Evolutionary conservation across 1,140 invertebrate species (phyloP).

Genomic region (Hycleus phaleratus): DNA sequence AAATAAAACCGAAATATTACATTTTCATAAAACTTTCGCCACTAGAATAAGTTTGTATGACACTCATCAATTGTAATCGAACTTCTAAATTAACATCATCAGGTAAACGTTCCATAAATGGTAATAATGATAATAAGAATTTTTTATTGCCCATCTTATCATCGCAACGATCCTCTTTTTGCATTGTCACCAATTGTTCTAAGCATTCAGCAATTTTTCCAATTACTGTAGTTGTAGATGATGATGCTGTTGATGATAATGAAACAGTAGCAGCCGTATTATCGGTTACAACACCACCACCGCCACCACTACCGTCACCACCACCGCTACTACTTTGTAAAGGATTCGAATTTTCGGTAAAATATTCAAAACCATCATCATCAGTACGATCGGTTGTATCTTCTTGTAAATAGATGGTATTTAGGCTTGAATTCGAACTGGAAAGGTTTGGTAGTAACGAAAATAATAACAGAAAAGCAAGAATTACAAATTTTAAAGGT

Average conservation of each 20-base stretch:
- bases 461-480: conserved; percentile 6
- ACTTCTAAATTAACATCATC: conserved; percentile 33
- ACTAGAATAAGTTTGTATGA: conserved; percentile 24
- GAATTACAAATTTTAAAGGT: no score
- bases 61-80: conserved; percentile 28
- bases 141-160: conserved; percentile 30
- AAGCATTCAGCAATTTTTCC: conserved; percentile 14
- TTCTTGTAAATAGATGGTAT: conserved; percentile 3
- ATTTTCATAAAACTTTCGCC: conserved; percentile 15
- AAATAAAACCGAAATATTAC: neutral
- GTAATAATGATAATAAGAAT: conserved; percentile 27
- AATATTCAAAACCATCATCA: conserved; percentile 4
- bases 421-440: neutral
- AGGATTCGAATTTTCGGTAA: neutral
- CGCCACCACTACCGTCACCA: no score
- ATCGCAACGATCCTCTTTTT: conserved; percentile 23
- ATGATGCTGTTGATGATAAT: neutral
- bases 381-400: neutral
- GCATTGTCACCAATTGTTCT: conserved; percentile 17
- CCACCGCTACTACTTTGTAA: neutral
- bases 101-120: conserved; percentile 28
- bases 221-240: neutral
- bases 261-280: neutral
- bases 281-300: no score
- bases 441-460: neutral